Evolutionary conservation across 2,888 invertebrate species (phyloP).

Genomic region (Cephus spinipes): DNA sequence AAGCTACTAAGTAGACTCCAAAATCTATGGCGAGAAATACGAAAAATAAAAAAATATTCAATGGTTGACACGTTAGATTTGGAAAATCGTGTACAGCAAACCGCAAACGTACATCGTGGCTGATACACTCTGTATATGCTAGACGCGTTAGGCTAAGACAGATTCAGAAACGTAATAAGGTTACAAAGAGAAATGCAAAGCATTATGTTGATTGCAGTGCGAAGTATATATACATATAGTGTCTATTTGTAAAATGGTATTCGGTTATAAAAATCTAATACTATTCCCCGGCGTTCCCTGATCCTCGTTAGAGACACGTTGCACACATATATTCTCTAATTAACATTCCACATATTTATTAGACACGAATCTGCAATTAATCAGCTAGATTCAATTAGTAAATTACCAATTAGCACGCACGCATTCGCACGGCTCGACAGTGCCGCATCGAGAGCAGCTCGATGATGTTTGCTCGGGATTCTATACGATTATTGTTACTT

Average conservation of each 20-base stretch:
- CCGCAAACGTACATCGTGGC: too few species aligned
- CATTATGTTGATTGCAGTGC: not conserved
- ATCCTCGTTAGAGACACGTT: not conserved
- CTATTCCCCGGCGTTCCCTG: not conserved
- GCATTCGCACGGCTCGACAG: constrained; percentile 42
- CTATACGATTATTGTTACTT: not conserved
- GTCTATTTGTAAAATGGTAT: not conserved
- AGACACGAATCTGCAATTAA: constrained; percentile 60
- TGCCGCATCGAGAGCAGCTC: constrained; percentile 1
- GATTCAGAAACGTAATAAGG: not conserved
- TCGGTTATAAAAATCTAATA: not conserved
- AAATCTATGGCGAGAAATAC: too few species aligned
- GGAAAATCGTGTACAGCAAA: too few species aligned
- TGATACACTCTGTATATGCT: not conserved
- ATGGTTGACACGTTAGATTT: too few species aligned
- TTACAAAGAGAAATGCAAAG: not conserved
- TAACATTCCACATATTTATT: constrained; percentile 58
- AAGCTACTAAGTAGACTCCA: too few species aligned
- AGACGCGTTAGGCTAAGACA: not conserved
- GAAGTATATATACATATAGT: not conserved
- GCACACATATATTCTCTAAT: constrained; percentile 34
- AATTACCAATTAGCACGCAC: constrained; percentile 61
- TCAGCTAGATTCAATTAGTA: constrained; percentile 63
- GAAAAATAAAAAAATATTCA: too few species aligned
- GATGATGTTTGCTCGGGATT: not conserved